Evolutionary conservation across 2,113 vertebrate genomes (phyloP).

Genomic region (Labeo catla): DNA sequence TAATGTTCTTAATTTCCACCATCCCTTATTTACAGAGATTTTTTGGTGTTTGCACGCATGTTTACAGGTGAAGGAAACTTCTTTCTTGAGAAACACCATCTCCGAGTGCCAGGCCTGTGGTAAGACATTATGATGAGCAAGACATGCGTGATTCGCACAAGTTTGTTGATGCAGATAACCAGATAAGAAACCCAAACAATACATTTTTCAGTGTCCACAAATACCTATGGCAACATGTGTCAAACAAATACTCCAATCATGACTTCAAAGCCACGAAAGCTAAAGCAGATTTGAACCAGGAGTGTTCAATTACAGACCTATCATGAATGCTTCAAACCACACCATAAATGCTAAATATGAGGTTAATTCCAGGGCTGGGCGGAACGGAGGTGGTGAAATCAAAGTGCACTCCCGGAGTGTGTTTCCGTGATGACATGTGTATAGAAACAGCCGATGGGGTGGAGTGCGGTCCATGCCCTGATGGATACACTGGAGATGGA

Average conservation of each 20-base stretch:
- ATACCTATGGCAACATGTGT: not conserved
- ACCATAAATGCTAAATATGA: not conserved
- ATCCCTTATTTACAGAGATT: not conserved
- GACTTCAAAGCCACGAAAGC: not conserved
- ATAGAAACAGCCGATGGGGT: conserved; percentile 83
- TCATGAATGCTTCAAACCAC: not conserved
- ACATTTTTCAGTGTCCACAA: not conserved
- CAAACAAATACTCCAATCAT: not conserved
- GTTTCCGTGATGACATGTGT: conserved; percentile 89
- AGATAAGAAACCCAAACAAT: not conserved
- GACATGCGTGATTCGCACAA: not conserved
- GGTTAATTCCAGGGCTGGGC: conserved; percentile 68
- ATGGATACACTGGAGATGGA: conserved; percentile 93
- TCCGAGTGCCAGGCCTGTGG: conserved; percentile 97
- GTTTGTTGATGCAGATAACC: conserved; percentile 10
- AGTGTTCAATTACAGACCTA: not conserved
- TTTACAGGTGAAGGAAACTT: conserved; percentile 94
- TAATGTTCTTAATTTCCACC: conserved; percentile 30
- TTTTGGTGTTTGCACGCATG: conserved; percentile 49
- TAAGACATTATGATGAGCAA: conserved; percentile 64
- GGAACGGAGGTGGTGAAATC: conserved; percentile 76
- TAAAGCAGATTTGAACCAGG: not conserved
- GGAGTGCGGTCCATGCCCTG: conserved; percentile 92
- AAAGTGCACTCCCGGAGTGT: conserved; percentile 83
- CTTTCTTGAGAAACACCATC: conserved; percentile 94